Base-by-base conservation (phyloP, 1,140 invertebrate genomes). In the Macrostomum lignano region DNA sequence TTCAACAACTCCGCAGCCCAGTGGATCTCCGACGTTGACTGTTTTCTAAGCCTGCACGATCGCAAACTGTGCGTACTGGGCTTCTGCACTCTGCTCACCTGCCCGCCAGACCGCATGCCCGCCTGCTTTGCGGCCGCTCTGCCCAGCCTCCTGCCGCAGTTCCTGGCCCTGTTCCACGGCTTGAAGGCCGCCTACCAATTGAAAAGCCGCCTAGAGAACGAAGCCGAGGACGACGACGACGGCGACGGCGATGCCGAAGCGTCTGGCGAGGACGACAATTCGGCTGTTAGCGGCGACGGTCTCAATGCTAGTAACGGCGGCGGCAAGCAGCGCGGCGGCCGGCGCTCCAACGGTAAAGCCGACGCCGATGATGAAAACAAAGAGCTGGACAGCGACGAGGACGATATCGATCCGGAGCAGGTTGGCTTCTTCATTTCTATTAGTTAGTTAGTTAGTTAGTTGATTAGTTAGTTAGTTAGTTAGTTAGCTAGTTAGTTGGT, bases 1-100 rank as follows among this genome's bases (percentile, higher is more conserved):
- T n/a, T n/a, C n/a, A n/a, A n/a, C n/a, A n/a, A n/a, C n/a, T n/a
- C n/a, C n/a, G n/a, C n/a, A n/a, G n/a, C 81, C 45, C 82, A 91
- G 54, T 91, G 88, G 78, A 68, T 94, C 29, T 70, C 75, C 44
- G 82, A 93, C 47, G 72, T 74, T 0, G 79, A 93, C 48, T 86
- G 78, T 49, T 93, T 94, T 55, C 61, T 86, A 39, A 76, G 72
- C 9, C 59, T 93, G 17, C 84, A 94, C 48, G 84, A 93, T 56
- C 66, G 82, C 29, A 93, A 91, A 60, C 60, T 93, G 21, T 84
- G 78, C 55, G 77, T 93, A 2, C 63, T 93, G 23, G 84, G 82
- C 30, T 59, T 91, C 22, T 88, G 79, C 53, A 78, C 74, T 1
- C 59, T 93, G 17, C 65, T 93, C 13, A 54, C 42, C 34, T 47